Base-by-base conservation (phyloP, 2,888 invertebrate genomes). In the Watsonalla binaria region DNA sequence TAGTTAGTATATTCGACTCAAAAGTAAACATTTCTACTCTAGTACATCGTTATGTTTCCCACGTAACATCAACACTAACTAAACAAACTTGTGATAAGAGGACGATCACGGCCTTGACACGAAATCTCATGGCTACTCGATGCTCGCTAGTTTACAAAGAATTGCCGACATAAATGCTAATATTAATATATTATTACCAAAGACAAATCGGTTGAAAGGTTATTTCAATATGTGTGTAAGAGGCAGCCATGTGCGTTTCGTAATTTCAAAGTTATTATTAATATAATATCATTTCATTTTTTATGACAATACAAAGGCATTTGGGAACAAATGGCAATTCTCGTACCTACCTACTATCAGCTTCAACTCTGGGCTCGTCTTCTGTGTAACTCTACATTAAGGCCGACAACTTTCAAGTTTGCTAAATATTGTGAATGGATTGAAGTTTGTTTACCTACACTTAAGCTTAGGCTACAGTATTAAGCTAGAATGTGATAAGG, bases 31-130 rank as follows among this genome's bases (percentile, higher is more conserved):
- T 11, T 11, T 2, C 5, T 42, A 11, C 11, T 7, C 0, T 9
- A 14, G 9, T 14, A 14, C 49, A 47, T 15, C 37, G 37, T 49
- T 49, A 37, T 47, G 14, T 49, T 14, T 37, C 14, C 33, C 37
- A 33, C 37, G 49, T 14, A 49, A 39, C 15, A 49, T 37, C 46
- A 51, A 9, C 35, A 49, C 55, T 54, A 24, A 51, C 55, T 52
- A 51, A 59, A 57, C 57, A 53, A 54, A 49, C 39, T 15, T 34
- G 39, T 49, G 49, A 49, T 49, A 57, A 59, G 61, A 57, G 60
- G 66, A 67, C 55, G 67, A 59, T 54, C 60, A 54, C 66, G 80
- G 74, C 84, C 84, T 84, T 85, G 82, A 83, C 84, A 83, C 63
- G 69, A 61, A 64, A 67, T 65, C 66, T 72, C 76, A 77, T 80